phyloP scores from a whole-genome alignment of 2,113 vertebrate genomes.

The Scalopus aquaticus region DNA sequence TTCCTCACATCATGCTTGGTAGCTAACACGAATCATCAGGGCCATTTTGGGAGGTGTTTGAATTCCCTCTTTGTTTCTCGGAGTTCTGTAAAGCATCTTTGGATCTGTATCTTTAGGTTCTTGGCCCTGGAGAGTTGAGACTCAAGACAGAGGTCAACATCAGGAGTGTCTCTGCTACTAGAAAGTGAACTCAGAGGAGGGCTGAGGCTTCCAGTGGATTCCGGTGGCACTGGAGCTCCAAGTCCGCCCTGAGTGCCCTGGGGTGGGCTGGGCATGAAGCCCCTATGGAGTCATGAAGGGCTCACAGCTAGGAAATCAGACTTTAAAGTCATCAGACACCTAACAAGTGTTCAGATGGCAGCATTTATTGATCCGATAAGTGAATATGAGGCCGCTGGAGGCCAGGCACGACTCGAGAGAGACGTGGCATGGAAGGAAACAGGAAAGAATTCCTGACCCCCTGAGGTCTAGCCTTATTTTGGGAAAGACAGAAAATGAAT shows the following conservation, averaged over 20 bases:
- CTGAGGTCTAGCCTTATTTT: background rate
- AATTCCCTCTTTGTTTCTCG: background rate
- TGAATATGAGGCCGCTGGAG: background rate
- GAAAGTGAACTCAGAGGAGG: background rate
- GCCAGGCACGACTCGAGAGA: background rate
- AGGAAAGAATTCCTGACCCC: accelerated
- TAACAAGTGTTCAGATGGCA: background rate
- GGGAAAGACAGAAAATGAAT: background rate
- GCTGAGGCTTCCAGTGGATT: background rate
- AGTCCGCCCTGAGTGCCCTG: no score
- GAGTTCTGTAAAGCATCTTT: background rate
- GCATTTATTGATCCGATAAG: background rate
- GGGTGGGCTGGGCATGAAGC: accelerated
- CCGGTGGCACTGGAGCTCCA: accelerated
- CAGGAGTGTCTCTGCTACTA: background rate
- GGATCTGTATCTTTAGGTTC: background rate
- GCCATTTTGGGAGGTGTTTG: background rate
- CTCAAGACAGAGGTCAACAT: background rate
- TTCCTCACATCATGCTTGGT: accelerated
- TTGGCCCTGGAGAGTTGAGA: background rate
- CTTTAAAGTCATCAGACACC: background rate
- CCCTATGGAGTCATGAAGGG: background rate
- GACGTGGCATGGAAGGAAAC: no score
- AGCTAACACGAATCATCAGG: accelerated
- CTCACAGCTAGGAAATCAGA: background rate